Conservation (phyloP, 2,888 invertebrate genomes). For the Rapana venosa region DNA sequence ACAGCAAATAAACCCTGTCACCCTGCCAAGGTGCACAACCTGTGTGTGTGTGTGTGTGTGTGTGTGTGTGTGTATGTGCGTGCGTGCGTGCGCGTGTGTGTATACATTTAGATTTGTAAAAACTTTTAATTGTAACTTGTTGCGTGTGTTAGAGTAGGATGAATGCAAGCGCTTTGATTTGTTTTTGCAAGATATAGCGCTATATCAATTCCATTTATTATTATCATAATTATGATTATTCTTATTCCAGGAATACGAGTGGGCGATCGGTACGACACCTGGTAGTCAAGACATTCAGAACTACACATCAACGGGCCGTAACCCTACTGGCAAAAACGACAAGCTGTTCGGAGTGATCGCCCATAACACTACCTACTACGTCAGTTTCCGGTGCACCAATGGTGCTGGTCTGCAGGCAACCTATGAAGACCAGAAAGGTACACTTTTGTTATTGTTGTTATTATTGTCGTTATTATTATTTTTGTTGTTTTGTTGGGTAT, state of each 20-base stretch:
- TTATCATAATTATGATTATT: no score
- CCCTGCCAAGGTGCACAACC: no score
- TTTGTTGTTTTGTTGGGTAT: no score
- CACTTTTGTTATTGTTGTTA: not conserved
- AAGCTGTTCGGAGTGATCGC: slow-evolving; percentile 55
- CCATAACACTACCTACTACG: slow-evolving; percentile 52
- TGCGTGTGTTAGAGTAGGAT: no score
- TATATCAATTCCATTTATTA: no score
- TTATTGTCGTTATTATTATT: no score
- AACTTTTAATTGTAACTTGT: no score
- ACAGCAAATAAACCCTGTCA: no score
- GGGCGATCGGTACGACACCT: slow-evolving; percentile 62
- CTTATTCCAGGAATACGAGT: slow-evolving; percentile 58
- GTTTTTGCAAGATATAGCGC: no score
- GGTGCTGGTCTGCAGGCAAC: slow-evolving; percentile 53
- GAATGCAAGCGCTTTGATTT: no score
- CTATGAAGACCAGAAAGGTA: slow-evolving; percentile 53
- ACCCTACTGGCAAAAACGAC: slow-evolving; percentile 57
- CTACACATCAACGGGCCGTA: slow-evolving; percentile 54
- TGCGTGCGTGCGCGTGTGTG: not conserved
- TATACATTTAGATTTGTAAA: no score
- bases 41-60: not conserved
- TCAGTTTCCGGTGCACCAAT: slow-evolving; percentile 58
- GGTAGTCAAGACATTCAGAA: slow-evolving; percentile 59
- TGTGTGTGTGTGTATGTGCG: not conserved